These are phyloP conservation scores for Euclidia mi DNA, from an alignment of 2,888 invertebrate genomes.

Conservation along the genomic window DNA sequence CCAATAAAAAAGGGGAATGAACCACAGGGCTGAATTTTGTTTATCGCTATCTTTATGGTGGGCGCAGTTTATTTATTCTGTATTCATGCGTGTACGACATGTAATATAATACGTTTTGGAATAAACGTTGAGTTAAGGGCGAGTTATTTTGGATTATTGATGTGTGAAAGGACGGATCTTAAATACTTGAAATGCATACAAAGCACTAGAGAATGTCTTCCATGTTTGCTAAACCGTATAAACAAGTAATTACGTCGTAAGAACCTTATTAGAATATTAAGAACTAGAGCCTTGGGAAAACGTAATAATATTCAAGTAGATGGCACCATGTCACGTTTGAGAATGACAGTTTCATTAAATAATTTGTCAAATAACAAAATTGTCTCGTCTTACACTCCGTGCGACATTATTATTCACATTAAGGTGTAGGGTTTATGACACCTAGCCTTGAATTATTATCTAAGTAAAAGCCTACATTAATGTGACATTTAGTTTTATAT, in stretches of 20 bases:
- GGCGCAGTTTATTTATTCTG: constrained; percentile 85
- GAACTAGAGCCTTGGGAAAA: no score
- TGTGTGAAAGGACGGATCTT: constrained; percentile 42
- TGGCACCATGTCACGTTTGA: no score
- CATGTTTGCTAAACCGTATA: background rate
- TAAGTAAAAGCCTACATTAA: no score
- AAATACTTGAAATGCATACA: constrained; percentile 37
- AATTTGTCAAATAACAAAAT: no score
- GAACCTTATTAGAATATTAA: no score
- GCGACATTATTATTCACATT: no score
- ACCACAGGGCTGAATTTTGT: constrained; percentile 86
- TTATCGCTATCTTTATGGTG: constrained; percentile 89
- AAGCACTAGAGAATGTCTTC: background rate
- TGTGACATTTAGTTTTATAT: no score
- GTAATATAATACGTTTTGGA: constrained; percentile 84
- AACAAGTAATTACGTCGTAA: background rate
- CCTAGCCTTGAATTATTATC: no score
- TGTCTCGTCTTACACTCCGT: no score
- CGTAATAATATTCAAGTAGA: no score
- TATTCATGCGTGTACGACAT: constrained; percentile 82
- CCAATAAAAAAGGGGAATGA: constrained; percentile 88
- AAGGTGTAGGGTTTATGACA: no score
- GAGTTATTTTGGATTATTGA: constrained; percentile 62
- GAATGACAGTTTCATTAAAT: no score
- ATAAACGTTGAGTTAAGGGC: constrained; percentile 79